Conservation (phyloP, 1,140 invertebrate genomes). For the Araneus ventricosus region DNA sequence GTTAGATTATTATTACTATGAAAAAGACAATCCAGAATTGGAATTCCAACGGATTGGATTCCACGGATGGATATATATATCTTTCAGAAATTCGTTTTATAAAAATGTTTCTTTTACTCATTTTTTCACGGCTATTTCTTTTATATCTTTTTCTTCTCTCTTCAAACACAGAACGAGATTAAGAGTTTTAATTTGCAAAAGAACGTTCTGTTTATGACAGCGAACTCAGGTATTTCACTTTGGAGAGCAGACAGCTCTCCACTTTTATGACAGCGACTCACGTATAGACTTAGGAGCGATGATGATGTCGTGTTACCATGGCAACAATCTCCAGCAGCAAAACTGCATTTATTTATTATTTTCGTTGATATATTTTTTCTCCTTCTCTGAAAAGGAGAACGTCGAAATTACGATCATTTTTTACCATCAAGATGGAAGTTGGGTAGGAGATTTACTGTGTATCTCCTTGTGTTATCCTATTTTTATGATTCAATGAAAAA, state of each 20-base stretch:
- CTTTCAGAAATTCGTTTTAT: too few species aligned
- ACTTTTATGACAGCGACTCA: constrained; percentile 21
- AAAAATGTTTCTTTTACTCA: too few species aligned
- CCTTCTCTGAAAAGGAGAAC: background rate
- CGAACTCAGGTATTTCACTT: background rate
- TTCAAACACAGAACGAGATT: too few species aligned
- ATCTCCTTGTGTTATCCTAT: constrained; percentile 65
- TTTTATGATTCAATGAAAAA: constrained; percentile 69
- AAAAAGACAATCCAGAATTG: too few species aligned
- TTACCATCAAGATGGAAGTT: constrained; percentile 40
- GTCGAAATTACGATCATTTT: constrained; percentile 65
- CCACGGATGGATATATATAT: too few species aligned
- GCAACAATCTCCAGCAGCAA: constrained; percentile 45
- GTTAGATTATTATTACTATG: too few species aligned
- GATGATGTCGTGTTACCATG: constrained; percentile 58
- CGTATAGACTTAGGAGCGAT: constrained; percentile 45
- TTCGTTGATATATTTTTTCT: background rate
- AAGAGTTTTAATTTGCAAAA: too few species aligned
- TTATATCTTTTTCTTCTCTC: too few species aligned
- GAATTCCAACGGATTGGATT: too few species aligned
- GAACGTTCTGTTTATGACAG: background rate
- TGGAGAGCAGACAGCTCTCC: background rate
- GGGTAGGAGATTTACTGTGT: constrained; percentile 50
- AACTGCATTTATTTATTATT: constrained; percentile 24
- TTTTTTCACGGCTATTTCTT: too few species aligned